Evolutionary conservation across 2,888 invertebrate genomes (phyloP).

Genomic region (Phaedon cochleariae): DNA sequence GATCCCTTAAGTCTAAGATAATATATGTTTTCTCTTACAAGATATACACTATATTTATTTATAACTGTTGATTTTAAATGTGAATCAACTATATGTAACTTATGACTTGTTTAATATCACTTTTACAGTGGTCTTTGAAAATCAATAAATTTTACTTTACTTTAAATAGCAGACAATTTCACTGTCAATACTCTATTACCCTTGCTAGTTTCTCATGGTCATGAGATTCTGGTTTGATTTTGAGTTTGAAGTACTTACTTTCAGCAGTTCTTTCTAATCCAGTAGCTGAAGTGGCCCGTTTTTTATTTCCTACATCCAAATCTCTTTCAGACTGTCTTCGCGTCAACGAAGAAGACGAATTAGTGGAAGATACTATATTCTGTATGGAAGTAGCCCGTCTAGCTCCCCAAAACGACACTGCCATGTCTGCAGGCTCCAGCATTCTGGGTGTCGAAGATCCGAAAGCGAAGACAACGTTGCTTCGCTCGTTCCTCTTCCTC

Average conservation of each 20-base stretch:
- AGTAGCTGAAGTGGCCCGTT: conserved; percentile 78
- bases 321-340: conserved; percentile 88
- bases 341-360: conserved; percentile 68
- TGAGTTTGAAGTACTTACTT: conserved; percentile 63
- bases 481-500: conserved; percentile 79
- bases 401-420: conserved; percentile 85
- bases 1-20: too few species aligned
- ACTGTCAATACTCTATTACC: too few species aligned
- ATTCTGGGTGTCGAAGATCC: conserved; percentile 91
- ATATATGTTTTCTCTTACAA: too few species aligned
- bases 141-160: too few species aligned
- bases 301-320: conserved; percentile 76
- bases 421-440: conserved; percentile 83
- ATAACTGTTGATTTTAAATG: too few species aligned
- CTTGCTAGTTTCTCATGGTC: too few species aligned
- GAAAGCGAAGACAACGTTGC: conserved; percentile 84
- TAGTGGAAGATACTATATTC: conserved; percentile 81
- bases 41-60: too few species aligned
- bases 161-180: too few species aligned
- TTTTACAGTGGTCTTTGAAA: too few species aligned
- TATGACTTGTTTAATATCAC: too few species aligned
- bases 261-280: conserved; percentile 74
- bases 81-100: too few species aligned
- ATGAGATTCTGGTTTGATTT: too few species aligned
- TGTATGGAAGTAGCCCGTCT: conserved; percentile 90